Evolutionary conservation across 2,797 vertebrate genomes (phyloP).

Genomic region (Periparus ater): DNA sequence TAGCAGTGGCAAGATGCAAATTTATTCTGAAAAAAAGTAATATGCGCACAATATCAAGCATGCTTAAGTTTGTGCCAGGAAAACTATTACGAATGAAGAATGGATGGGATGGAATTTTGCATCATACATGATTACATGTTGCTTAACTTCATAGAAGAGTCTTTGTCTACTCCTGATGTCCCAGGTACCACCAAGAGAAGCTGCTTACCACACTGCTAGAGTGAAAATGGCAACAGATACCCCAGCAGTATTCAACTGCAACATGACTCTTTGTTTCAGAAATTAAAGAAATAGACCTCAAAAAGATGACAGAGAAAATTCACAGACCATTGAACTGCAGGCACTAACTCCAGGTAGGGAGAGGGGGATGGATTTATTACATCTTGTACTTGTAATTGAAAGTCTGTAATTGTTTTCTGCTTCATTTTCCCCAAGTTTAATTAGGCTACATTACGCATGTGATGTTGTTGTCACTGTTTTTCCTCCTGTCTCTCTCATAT

Average conservation of each 20-base stretch:
- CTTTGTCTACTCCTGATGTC: slow-evolving; percentile 45
- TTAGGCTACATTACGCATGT: slow-evolving; percentile 12
- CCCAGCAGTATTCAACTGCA: slow-evolving; percentile 43
- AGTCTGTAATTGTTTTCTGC: slow-evolving; percentile 45
- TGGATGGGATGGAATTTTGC: slow-evolving; percentile 59
- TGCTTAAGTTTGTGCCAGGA: slow-evolving; percentile 64
- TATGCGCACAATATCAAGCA: slow-evolving; percentile 70
- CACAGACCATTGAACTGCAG: slow-evolving; percentile 50
- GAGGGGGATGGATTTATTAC: slow-evolving; percentile 9
- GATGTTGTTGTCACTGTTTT: background rate
- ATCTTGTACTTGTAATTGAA: slow-evolving; percentile 29
- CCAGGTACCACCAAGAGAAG: slow-evolving; percentile 48
- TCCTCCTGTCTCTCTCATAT: background rate
- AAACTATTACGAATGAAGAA: slow-evolving; percentile 45
- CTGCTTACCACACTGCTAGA: slow-evolving; percentile 28
- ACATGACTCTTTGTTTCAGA: slow-evolving; percentile 21
- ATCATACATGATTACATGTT: slow-evolving; percentile 62
- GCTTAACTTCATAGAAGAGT: slow-evolving; percentile 65
- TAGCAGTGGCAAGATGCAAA: slow-evolving; percentile 67
- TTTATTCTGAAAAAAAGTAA: slow-evolving; percentile 74
- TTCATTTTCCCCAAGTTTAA: slow-evolving; percentile 44
- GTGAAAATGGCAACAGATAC: slow-evolving; percentile 13
- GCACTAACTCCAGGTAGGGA: slow-evolving; percentile 12
- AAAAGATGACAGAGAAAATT: slow-evolving; percentile 57
- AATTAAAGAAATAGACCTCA: slow-evolving; percentile 26